Conservation (phyloP, 2,797 vertebrate genomes). For the Ptychobarbus kaznakovi region DNA sequence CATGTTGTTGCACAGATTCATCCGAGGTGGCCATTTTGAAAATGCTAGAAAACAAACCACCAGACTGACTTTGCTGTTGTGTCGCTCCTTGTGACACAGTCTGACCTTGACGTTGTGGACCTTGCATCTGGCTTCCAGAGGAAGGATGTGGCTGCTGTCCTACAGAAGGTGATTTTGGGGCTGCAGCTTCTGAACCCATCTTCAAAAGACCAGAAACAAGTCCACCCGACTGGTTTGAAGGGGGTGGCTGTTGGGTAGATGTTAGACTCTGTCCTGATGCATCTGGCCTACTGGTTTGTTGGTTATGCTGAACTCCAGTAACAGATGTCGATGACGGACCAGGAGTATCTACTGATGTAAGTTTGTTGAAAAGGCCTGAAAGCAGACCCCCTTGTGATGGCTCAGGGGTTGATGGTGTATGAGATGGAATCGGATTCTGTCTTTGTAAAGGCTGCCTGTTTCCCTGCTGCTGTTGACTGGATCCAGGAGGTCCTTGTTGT, state of each 20-base stretch:
- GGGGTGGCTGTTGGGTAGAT: slow-evolving; percentile 59
- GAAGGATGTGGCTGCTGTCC: slow-evolving; percentile 60
- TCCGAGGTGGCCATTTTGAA: slow-evolving; percentile 80
- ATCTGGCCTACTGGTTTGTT: slow-evolving; percentile 63
- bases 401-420: slow-evolving; percentile 69
- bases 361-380: slow-evolving; percentile 83
- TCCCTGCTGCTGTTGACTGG: slow-evolving; percentile 68
- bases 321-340: slow-evolving; percentile 65
- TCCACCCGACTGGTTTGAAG: slow-evolving; percentile 70
- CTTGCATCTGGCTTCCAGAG: slow-evolving; percentile 54
- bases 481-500: slow-evolving; percentile 55
- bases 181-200: slow-evolving; percentile 69
- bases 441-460: slow-evolving; percentile 76
- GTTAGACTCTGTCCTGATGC: slow-evolving; percentile 57
- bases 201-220: slow-evolving; percentile 81
- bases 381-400: slow-evolving; percentile 78
- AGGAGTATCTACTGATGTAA: slow-evolving; percentile 78
- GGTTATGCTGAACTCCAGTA: slow-evolving; percentile 50
- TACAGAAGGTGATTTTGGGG: slow-evolving; percentile 64
- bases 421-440: slow-evolving; percentile 75
- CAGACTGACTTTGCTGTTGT: slow-evolving; percentile 71
- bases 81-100: slow-evolving; percentile 53
- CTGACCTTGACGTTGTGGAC: slow-evolving; percentile 54
- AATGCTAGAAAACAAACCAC: slow-evolving; percentile 83
- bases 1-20: slow-evolving; percentile 64